Base-by-base conservation (phyloP, 2,888 invertebrate genomes). In the Euphydryas editha region DNA sequence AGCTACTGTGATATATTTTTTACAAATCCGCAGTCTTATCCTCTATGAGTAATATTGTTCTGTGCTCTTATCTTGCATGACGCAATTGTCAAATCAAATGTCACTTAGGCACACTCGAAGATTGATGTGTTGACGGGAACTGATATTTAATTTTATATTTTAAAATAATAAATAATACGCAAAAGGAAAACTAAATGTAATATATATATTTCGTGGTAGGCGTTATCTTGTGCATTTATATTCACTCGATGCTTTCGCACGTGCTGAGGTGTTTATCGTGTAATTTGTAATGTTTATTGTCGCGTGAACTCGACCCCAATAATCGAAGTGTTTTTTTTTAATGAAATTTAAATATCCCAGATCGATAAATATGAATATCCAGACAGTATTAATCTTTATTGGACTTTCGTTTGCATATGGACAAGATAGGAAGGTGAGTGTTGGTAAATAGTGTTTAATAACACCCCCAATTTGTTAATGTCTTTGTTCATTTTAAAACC, bases 351-450 rank as follows among this genome's bases (percentile, higher is more conserved):
- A 79, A 75, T 78, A 83, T 84, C 80, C 81, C 80, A 64, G 71
- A 58, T 55, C 71, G 84, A 84, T 87, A 84, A 86, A 73, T 69
- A 83, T 83, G 81, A 74, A 79, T 75, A 72, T 82, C 64, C 76
- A 74, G 67, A 74, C 75, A 68, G 78, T 87, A 71, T 73, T 87
- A 47, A 63, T 87, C 73, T 72, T 81, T 75, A 75, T 79, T 67
- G 69, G 81, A 63, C 24, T 85, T 65, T 81, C 81, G 36, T 72
- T 75, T 18, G 82, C 75, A 20, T 74, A 73, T 70, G 90, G 86
- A 68, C 84, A 86, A 72, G 88, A 91, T 54, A 86, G 91, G 77
- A 82, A 83, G 86, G 91, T 90, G 75, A 76, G 81, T 62, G 75
- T 37, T 67, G 74, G 59, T 59, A 44, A 46, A 36, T 10, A 59